A percentile compares a stretch with the other conserved stretches of the same genome.
Conservation (phyloP, 2,888 invertebrate genomes). For the Platycheirus albimanus region DNA sequence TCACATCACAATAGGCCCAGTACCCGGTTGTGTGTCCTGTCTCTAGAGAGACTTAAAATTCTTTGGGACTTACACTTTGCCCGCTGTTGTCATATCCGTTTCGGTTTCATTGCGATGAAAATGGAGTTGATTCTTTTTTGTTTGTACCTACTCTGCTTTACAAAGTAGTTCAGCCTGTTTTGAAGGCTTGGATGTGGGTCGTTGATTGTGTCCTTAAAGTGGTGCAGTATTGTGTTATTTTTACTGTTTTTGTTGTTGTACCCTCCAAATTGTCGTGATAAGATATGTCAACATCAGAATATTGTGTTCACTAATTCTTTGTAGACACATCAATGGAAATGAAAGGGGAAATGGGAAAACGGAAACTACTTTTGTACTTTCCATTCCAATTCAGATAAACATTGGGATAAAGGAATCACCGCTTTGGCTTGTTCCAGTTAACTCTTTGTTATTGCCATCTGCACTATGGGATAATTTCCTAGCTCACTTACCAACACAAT, state of each 20-base stretch:
- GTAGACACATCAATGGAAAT: conserved; percentile 49
- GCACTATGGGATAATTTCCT: conserved; percentile 57
- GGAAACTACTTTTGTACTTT: conserved; percentile 15
- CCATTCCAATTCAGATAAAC: conserved; percentile 56
- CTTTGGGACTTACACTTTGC: conserved; percentile 7
- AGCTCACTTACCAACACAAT: conserved; percentile 57
- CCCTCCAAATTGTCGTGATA: conserved; percentile 30
- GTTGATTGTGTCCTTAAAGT: conserved; percentile 41
- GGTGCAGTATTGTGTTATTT: conserved; percentile 31
- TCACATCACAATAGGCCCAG: conserved; percentile 38
- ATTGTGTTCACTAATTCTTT: conserved; percentile 39
- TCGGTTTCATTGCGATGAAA: conserved; percentile 54
- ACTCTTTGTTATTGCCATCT: conserved; percentile 18
- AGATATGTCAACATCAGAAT: conserved; percentile 17
- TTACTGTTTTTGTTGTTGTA: conserved; percentile 7
- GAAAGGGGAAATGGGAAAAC: conserved; percentile 50
- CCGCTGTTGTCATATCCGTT: conserved; percentile 1
- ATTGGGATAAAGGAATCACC: conserved; percentile 42
- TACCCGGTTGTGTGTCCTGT: conserved; percentile 9
- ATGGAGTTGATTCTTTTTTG: conserved; percentile 60
- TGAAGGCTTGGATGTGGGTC: conserved; percentile 27
- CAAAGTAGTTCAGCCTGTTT: conserved; percentile 52
- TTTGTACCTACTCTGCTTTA: conserved; percentile 14
- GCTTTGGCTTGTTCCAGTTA: conserved; percentile 35
- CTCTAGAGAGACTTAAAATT: neutral